Evolutionary conservation across 1,140 invertebrate genomes (phyloP).

Genomic region (Tetraneura akinire): DNA sequence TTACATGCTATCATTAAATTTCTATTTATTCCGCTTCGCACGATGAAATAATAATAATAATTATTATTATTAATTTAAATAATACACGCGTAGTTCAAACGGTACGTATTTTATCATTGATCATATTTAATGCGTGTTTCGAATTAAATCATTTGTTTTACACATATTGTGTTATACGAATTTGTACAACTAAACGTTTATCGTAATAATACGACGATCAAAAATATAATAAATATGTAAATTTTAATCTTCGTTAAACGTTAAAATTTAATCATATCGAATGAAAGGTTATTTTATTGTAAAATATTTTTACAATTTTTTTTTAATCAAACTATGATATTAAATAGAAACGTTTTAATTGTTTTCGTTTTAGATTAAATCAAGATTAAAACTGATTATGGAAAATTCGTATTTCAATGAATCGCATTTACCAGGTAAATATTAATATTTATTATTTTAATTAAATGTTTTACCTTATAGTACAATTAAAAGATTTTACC

Average conservation of each 20-base stretch:
- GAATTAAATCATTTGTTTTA: too few species aligned
- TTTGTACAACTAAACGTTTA: too few species aligned
- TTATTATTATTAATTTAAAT: neutral
- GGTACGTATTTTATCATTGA: too few species aligned
- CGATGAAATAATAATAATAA: neutral
- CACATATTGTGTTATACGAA: too few species aligned
- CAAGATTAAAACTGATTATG: conserved; percentile 2
- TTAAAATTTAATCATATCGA: too few species aligned
- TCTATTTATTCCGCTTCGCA: neutral
- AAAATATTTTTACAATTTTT: too few species aligned
- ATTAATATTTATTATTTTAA: neutral
- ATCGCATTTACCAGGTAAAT: conserved; percentile 37
- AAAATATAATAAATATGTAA: too few species aligned
- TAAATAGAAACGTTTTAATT: neutral
- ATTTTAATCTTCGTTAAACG: too few species aligned
- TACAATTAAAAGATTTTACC: neutral
- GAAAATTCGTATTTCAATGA: conserved; percentile 32
- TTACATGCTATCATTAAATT: neutral
- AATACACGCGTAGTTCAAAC: neutral
- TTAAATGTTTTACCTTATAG: too few species aligned
- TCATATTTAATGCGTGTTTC: too few species aligned
- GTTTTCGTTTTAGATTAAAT: conserved; percentile 13
- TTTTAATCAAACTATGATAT: neutral
- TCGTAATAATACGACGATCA: too few species aligned
- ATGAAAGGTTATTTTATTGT: too few species aligned